Evolutionary conservation across 2,113 vertebrate genomes (phyloP).

Genomic region (Rhadina sibilatrix): DNA sequence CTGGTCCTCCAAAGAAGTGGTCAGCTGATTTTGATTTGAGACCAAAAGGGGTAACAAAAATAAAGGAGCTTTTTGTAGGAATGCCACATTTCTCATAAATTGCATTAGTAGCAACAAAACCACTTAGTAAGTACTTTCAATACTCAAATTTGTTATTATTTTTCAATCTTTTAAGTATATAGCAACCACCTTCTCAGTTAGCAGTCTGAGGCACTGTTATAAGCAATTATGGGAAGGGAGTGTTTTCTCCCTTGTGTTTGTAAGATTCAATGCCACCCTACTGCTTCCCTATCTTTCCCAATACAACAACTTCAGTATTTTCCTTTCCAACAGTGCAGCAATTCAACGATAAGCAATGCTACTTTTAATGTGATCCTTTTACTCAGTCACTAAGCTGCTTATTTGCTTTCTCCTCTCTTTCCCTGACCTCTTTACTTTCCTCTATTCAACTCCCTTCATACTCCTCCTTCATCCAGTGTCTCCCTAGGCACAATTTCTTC

Average conservation of each 20-base stretch:
- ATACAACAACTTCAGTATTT: not conserved
- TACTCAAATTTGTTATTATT: not conserved
- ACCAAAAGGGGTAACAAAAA: not conserved
- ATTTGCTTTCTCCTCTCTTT: conserved; percentile 1
- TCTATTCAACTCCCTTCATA: not conserved
- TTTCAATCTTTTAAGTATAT: not conserved
- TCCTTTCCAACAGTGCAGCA: not conserved
- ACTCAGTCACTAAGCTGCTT: not conserved
- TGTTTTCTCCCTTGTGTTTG: not conserved
- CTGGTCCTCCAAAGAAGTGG: not conserved
- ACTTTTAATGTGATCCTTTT: not conserved
- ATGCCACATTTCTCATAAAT: not conserved
- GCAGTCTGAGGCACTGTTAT: not conserved
- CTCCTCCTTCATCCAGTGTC: not conserved
- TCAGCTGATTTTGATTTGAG: not conserved
- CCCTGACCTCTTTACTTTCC: not conserved
- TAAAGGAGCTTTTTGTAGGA: not conserved
- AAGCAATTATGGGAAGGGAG: not conserved
- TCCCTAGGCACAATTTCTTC: not conserved
- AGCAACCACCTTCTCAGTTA: not conserved
- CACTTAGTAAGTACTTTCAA: not conserved
- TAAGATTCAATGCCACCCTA: not conserved
- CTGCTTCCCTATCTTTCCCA: not conserved
- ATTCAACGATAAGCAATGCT: not conserved
- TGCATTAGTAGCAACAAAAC: not conserved